Conservation (phyloP, 1,140 invertebrate genomes). For the Zaprionus camerounensis region DNA sequence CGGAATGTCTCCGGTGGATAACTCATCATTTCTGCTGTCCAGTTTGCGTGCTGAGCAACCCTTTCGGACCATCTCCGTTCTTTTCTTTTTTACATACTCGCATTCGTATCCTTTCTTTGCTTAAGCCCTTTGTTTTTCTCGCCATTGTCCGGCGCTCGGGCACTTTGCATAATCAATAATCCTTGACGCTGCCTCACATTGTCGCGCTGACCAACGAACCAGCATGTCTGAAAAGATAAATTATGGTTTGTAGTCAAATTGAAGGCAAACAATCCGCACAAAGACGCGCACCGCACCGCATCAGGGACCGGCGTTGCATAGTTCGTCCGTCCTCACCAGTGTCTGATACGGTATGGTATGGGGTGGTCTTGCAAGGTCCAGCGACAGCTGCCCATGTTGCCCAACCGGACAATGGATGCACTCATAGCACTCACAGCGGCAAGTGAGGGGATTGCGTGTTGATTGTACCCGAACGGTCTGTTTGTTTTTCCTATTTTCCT, state of each 20-base stretch:
- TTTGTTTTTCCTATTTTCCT: conserved; percentile 48
- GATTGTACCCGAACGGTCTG: conserved; percentile 24
- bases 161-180: conserved; percentile 84
- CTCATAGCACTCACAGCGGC: conserved; percentile 2
- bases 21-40: conserved; percentile 63
- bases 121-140: conserved; percentile 77
- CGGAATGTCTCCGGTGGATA: conserved; percentile 30
- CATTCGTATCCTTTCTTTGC: conserved; percentile 62
- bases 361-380: conserved; percentile 49
- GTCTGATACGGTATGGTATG: background rate
- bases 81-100: conserved; percentile 27
- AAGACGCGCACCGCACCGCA: conserved; percentile 35
- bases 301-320: background rate
- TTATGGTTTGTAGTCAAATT: conserved; percentile 84
- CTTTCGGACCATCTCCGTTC: conserved; percentile 54
- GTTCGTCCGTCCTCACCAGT: background rate
- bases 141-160: conserved; percentile 69
- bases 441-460: conserved; percentile 1
- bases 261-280: conserved; percentile 82
- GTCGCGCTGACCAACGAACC: conserved; percentile 74
- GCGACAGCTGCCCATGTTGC: conserved; percentile 51
- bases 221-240: conserved; percentile 83
- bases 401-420: conserved; percentile 39
- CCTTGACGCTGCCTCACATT: conserved; percentile 78
- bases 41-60: conserved; percentile 54